phyloP scores from a whole-genome alignment of 2,888 invertebrate species.

The Aphelenchoides bicaudatus region DNA sequence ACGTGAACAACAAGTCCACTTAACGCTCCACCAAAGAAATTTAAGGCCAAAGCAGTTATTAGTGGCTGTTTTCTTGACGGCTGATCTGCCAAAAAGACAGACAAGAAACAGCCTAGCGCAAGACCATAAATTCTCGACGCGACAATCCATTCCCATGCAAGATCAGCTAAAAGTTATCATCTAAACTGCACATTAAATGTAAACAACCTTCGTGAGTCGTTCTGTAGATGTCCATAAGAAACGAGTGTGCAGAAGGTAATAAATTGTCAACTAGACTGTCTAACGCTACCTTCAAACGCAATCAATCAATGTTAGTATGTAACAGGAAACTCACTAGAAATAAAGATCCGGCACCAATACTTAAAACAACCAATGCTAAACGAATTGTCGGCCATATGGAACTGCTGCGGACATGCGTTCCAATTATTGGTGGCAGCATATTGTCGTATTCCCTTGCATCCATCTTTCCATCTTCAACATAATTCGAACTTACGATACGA shows the following conservation, averaged over 20 bases:
- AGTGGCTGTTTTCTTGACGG: constrained; percentile 33
- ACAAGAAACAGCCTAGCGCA: constrained; percentile 49
- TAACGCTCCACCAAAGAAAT: constrained; percentile 47
- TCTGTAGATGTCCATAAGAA: constrained; percentile 40
- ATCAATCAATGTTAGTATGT: neutral
- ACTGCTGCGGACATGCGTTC: too few relatives aligned
- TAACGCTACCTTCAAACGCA: constrained; percentile 38
- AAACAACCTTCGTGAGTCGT: constrained; percentile 36
- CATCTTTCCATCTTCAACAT: neutral
- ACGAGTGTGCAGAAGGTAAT: constrained; percentile 47
- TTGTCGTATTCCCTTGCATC: too few relatives aligned
- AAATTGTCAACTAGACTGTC: constrained; percentile 57
- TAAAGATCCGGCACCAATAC: constrained; percentile 49
- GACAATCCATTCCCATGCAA: constrained; percentile 52
- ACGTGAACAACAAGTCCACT: constrained; percentile 40
- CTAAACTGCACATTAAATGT: neutral
- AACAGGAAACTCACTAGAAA: constrained; percentile 35
- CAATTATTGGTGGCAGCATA: constrained; percentile 2
- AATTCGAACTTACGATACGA: neutral
- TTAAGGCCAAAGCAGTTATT: constrained; percentile 33
- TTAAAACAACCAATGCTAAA: constrained; percentile 35
- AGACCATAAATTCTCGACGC: constrained; percentile 49
- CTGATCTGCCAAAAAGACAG: constrained; percentile 39
- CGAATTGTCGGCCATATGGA: constrained; percentile 21
- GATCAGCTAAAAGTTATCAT: constrained; percentile 42